Conservation (phyloP, 2,888 invertebrate genomes). For the Ariolimax columbianus region DNA sequence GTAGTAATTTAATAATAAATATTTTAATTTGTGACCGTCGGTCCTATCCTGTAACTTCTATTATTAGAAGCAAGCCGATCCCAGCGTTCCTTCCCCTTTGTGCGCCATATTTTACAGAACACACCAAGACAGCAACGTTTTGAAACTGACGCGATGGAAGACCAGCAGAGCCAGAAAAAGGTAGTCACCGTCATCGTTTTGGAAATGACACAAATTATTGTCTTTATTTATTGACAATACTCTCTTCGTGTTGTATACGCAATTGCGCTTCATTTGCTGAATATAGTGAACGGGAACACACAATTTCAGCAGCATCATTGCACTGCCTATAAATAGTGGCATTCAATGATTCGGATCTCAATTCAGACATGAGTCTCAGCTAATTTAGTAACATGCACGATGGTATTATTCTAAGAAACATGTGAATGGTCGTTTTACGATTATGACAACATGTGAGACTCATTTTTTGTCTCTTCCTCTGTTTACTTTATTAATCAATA, state of each 20-base stretch:
- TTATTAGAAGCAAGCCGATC: conserved; percentile 43
- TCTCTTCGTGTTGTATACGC: neutral
- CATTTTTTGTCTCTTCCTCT: too few relatives aligned
- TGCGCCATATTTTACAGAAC: conserved; percentile 54
- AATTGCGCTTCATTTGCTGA: too few relatives aligned
- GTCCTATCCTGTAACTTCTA: neutral
- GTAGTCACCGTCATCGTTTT: conserved; percentile 2
- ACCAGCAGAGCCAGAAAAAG: conserved; percentile 55
- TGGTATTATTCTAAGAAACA: too few relatives aligned
- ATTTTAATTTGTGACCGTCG: neutral
- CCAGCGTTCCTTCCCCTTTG: conserved; percentile 55
- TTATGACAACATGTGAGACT: too few relatives aligned
- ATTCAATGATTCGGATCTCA: too few relatives aligned
- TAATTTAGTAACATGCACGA: too few relatives aligned
- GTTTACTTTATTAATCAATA: too few relatives aligned
- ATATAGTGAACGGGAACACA: too few relatives aligned
- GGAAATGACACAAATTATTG: neutral
- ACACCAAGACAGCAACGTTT: neutral
- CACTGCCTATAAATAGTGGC: too few relatives aligned
- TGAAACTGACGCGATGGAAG: conserved; percentile 49
- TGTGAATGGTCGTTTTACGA: too few relatives aligned
- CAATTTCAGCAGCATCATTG: too few relatives aligned
- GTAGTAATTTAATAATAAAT: neutral
- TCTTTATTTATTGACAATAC: neutral
- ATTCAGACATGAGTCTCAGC: too few relatives aligned